These are phyloP conservation scores for Solea solea DNA, from an alignment of 2,113 vertebrate genomes.

Conservation along the genomic window DNA sequence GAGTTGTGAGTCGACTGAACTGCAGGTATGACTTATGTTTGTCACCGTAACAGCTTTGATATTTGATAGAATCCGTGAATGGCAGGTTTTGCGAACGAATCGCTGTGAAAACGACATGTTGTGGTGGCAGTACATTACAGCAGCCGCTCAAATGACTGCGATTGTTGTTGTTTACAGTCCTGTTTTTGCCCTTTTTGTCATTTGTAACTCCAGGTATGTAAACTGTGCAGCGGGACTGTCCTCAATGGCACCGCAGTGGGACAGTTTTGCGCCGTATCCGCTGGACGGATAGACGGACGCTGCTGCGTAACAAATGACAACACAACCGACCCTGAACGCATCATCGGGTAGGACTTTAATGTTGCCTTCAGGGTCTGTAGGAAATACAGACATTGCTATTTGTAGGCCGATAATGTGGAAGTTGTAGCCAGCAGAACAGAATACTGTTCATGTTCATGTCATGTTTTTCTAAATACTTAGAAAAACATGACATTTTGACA, in stretches of 20 bases:
- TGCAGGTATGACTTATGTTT: conserved; percentile 61
- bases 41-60: not conserved
- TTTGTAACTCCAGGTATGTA: conserved; percentile 69
- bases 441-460: no score
- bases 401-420: no score
- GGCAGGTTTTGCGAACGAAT: not conserved
- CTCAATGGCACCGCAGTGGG: conserved; percentile 62
- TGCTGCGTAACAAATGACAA: conserved; percentile 73
- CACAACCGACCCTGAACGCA: conserved; percentile 37
- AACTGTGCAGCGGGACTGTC: conserved; percentile 65
- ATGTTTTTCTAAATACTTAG: no score
- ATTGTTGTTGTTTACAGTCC: conserved; percentile 12
- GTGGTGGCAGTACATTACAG: not conserved
- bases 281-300: conserved; percentile 68
- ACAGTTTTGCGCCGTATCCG: conserved; percentile 62
- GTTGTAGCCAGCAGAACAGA: no score
- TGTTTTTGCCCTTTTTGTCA: accelerated
- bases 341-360: conserved; percentile 72
- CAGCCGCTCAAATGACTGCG: not conserved
- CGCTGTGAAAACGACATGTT: not conserved
- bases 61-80: not conserved
- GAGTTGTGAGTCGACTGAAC: conserved; percentile 42
- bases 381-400: not conserved
- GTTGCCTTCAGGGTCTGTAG: conserved; percentile 2
- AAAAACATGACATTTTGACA: no score